Evolutionary conservation across 1,140 invertebrate species (phyloP), one percentile per base, ranked within the genome.

Genomic region (Drosophila miranda): DNA sequence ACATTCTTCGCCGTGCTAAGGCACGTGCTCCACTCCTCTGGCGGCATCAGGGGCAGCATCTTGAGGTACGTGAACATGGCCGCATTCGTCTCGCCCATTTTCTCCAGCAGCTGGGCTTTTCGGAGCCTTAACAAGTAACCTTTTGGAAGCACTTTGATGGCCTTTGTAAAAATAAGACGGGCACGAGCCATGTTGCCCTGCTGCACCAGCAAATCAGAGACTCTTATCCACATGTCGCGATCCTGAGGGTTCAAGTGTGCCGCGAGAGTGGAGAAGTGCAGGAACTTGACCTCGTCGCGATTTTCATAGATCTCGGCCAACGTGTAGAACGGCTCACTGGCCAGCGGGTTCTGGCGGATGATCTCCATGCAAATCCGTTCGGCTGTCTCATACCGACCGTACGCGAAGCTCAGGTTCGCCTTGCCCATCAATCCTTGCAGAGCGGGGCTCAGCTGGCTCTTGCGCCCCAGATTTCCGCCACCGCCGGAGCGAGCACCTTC

Each of bases 341-440:
- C 96, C 66, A 94, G 94, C 3, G 97, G 97, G 67, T 95, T 94
- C 93, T 95, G 94, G 89, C 96, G 93, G 63, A 99, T 98, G 21
- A 99, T 95, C 92, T 99, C 98, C 90, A 97, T 94, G 90, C 98
- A 99, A 93, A 99, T 97, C 90, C 95, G 94, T 64, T 96, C 94
- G 3, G 97, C 96, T 50, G 95, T 94, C 71, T 97, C 95, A 60
- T 92, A 93, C 59, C 98, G 95, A 13, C 97, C 97, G 71, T 95
- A 93, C 0, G 95, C 97, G 92, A 95, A 98, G 59, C 95, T 92
- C 16, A 98, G 91, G 92, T 99, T 98, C 0, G 98, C 98, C 92
- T 99, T 96, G 41, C 98, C 98, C 96, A 99, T 98, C 1, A 99
- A 91, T 34, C 96, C 97, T 63, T 94, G 91, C 7, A 97, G 90